Conservation (phyloP, 2,888 invertebrate species). For the Drosophila leonis region DNA sequence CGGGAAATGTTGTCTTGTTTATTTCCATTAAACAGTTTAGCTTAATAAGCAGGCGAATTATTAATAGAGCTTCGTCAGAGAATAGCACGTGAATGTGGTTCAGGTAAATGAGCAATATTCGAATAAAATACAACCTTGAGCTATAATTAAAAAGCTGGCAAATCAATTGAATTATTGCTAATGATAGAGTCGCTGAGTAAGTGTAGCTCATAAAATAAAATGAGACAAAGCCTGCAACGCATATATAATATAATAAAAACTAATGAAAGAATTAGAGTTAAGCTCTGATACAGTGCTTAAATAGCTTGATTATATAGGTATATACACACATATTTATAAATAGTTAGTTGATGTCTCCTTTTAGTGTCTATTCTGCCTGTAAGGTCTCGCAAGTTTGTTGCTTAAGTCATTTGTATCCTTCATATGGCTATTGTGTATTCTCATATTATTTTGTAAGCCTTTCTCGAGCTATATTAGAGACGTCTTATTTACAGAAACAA, state of each 20-base stretch:
- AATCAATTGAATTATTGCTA: slow-evolving; percentile 17
- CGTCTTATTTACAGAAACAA: slow-evolving; percentile 69
- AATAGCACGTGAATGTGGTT: slow-evolving; percentile 38
- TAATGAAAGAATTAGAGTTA: background rate
- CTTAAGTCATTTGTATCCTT: slow-evolving; percentile 49
- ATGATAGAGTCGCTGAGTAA: slow-evolving; percentile 8
- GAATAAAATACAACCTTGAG: slow-evolving; percentile 2
- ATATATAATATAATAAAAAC: background rate
- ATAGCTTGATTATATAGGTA: background rate
- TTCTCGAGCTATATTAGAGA: slow-evolving; percentile 31
- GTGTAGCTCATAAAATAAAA: slow-evolving; percentile 5
- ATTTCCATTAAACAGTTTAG: slow-evolving; percentile 34
- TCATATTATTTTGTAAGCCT: slow-evolving; percentile 11
- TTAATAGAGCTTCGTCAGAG: slow-evolving; percentile 38
- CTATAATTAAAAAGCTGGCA: background rate
- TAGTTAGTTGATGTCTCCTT: no score
- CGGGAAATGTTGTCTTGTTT: slow-evolving; percentile 26
- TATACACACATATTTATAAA: no score
- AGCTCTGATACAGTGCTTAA: background rate
- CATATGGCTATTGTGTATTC: background rate
- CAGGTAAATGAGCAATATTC: slow-evolving; percentile 9
- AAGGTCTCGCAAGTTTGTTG: slow-evolving; percentile 37
- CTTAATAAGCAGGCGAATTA: slow-evolving; percentile 40
- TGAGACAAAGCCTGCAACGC: background rate
- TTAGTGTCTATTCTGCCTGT: background rate